Evolutionary conservation across 2,888 invertebrate species (phyloP).

Genomic region (Hyposoter didymator): DNA sequence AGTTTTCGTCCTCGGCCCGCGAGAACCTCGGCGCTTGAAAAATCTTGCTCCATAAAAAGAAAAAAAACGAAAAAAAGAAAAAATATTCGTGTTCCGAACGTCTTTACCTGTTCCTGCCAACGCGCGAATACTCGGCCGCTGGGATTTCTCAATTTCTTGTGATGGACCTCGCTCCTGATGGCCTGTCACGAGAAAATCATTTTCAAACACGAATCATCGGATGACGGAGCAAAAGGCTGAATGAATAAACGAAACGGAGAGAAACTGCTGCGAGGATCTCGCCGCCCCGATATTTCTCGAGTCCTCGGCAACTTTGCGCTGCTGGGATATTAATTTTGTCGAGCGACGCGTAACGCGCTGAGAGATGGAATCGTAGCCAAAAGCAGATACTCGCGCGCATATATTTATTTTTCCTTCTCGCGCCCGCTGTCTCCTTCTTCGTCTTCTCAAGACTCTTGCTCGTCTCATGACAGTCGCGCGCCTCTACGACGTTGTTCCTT

Average conservation of each 20-base stretch:
- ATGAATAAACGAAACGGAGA: neutral
- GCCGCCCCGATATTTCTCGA: constrained; percentile 39
- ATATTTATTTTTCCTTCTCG: neutral
- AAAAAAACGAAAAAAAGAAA: too few species aligned
- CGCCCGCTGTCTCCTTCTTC: constrained; percentile 61
- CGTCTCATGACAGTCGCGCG: constrained; percentile 67
- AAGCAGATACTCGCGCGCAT: constrained; percentile 21
- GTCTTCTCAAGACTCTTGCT: constrained; percentile 35
- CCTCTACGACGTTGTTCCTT: constrained; percentile 70
- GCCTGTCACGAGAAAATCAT: constrained; percentile 44
- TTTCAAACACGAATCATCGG: constrained; percentile 45
- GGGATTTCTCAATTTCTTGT: constrained; percentile 49
- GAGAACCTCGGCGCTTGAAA: constrained; percentile 18
- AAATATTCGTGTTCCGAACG: neutral
- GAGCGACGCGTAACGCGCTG: constrained; percentile 69
- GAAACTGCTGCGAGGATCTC: constrained; percentile 17
- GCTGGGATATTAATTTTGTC: constrained; percentile 69
- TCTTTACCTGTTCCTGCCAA: constrained; percentile 15
- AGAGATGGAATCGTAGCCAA: constrained; percentile 51
- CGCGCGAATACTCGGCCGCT: neutral
- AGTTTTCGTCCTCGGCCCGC: constrained; percentile 3
- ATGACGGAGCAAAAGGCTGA: constrained; percentile 10
- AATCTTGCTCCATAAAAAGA: neutral
- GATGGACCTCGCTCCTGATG: constrained; percentile 3
- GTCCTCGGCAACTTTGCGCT: constrained; percentile 20